Base-by-base conservation (phyloP, 2,113 vertebrate species). In the Microtus ochrogaster region DNA sequence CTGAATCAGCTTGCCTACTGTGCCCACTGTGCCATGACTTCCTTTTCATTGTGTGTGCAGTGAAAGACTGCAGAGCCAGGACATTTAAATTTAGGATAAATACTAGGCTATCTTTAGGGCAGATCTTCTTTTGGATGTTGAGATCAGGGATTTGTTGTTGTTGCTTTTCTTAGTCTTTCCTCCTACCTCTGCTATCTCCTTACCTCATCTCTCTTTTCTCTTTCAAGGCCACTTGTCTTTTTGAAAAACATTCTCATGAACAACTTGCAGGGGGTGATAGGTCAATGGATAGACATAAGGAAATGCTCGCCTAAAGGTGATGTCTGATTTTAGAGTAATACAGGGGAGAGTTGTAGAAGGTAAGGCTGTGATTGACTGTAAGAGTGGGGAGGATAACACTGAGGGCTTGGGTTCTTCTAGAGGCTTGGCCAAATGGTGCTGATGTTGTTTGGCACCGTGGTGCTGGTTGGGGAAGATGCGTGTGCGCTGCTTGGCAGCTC, bases 31-130 rank as follows among this genome's bases (percentile, higher is more conserved):
- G 94, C 21, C 72, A 72, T 91, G 47, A 16, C 70, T 98, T 94
- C 84, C 66, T 94, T 92, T 89, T 91, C 81, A 85, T 85, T 90
- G 73, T 94, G 63, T 84, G 68, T 39, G 90, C 76, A 86, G 30
- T 63, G 58, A 63, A 72, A 92, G 82, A 74, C 73, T 89, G 72
- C 82, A 94, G 96, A 96, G 93, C 84, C 84, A 96, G 63, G 77
- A 66, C 65, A 93, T 92, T 95, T 97, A 94, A 97, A 97, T 94
- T 96, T 90, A 92, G 90, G 90, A 49, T 94, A 94, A 92, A 96
- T 89, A 95, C 88, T 82, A 90, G 68, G 55, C 72, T 95, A 78
- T 95, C 66, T 95, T 92, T 92, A 94, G 63, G 55, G 73, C 61
- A 36, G 61, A 86, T 95, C 91, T 97, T 91, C 82, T 95, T 94